Conservation (phyloP, 2,797 vertebrate genomes). For the Peromyscus eremicus region DNA sequence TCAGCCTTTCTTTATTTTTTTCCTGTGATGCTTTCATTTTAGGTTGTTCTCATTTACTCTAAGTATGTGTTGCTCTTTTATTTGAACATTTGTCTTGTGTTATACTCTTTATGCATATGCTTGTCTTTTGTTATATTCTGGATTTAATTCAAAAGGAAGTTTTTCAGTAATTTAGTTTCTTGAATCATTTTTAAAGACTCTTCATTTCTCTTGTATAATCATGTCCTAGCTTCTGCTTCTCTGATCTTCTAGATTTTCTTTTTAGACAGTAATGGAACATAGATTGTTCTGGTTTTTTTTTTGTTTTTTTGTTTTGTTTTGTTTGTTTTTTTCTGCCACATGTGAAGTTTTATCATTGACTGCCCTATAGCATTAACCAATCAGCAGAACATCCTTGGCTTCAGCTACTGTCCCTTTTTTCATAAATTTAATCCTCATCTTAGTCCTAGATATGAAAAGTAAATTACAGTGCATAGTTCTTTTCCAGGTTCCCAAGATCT, state of each 20-base stretch:
- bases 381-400: background rate
- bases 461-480: background rate
- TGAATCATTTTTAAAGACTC: background rate
- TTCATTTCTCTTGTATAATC: background rate
- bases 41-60: background rate
- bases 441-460: background rate
- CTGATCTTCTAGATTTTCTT: background rate
- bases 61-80: too few relatives aligned
- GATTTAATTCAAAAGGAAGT: background rate
- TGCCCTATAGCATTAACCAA: background rate
- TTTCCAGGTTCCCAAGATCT: background rate
- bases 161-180: background rate
- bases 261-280: background rate
- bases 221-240: background rate
- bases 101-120: background rate
- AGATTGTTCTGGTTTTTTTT: background rate
- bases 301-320: too few relatives aligned
- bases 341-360: background rate
- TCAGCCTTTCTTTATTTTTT: background rate
- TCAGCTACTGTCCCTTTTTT: background rate
- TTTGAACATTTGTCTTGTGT: background rate
- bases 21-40: background rate
- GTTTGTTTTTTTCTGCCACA: background rate
- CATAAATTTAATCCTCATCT: conserved; percentile 31
- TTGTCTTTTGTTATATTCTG: background rate